Evolutionary conservation across 2,888 invertebrate genomes (phyloP).

Genomic region (Hydrotaea diabolus): DNA sequence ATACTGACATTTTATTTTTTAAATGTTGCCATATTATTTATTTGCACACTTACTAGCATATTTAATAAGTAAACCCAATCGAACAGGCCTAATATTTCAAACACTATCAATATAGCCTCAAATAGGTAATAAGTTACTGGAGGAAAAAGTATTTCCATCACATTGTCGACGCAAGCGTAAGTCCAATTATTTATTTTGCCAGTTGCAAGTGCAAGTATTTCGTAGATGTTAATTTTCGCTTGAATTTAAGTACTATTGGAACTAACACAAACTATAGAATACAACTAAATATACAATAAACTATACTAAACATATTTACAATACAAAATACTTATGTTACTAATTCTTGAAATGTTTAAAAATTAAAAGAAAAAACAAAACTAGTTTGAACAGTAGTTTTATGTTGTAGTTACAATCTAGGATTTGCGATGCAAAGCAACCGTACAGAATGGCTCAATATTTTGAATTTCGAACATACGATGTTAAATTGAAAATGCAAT

Average conservation of each 20-base stretch:
- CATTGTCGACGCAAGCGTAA: background rate
- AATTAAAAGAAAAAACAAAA: background rate
- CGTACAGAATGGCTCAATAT: slow-evolving; percentile 1
- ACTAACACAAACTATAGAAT: background rate
- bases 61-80: too few relatives aligned
- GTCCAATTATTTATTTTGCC: background rate
- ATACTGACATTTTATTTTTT: too few relatives aligned
- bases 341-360: background rate
- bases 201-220: background rate
- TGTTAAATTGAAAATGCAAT: background rate
- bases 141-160: too few relatives aligned
- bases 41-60: too few relatives aligned
- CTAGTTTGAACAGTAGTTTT: slow-evolving; percentile 19
- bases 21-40: too few relatives aligned
- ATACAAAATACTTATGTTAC: slow-evolving; percentile 12
- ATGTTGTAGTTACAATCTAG: slow-evolving; percentile 30
- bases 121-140: background rate
- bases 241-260: slow-evolving; percentile 18
- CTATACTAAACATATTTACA: too few relatives aligned
- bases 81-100: too few relatives aligned
- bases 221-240: background rate
- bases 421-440: background rate
- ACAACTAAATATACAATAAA: slow-evolving; percentile 17
- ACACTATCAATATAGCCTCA: background rate
- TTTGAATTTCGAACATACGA: too few relatives aligned